These are phyloP conservation scores for Chalcosyrphus nemorum DNA, from an alignment of 2,888 invertebrate species.

Conservation along the genomic window DNA sequence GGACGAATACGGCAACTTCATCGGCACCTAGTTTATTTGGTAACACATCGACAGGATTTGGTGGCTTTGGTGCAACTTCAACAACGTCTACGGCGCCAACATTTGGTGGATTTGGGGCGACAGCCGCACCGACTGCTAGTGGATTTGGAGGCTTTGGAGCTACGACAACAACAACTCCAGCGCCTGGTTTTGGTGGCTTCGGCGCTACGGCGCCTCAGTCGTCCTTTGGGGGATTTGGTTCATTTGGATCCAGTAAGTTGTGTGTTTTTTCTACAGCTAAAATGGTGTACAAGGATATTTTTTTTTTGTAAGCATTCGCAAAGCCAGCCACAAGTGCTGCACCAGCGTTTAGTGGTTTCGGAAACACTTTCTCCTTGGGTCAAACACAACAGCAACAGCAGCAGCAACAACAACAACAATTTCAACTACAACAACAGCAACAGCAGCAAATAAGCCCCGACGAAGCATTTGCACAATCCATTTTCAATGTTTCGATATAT, in stretches of 20 bases:
- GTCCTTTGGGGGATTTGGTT: slow-evolving; percentile 75
- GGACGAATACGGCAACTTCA: slow-evolving; percentile 73
- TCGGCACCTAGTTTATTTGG: slow-evolving; percentile 76
- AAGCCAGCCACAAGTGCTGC: slow-evolving; percentile 79
- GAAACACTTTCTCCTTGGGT: slow-evolving; percentile 82
- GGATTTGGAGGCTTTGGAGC: slow-evolving; percentile 80
- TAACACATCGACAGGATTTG: slow-evolving; percentile 75
- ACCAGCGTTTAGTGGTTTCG: slow-evolving; percentile 83
- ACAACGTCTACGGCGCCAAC: slow-evolving; percentile 80
- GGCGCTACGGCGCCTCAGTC: slow-evolving; percentile 78
- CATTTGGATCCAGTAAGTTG: slow-evolving; percentile 74
- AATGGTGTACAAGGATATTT: not conserved
- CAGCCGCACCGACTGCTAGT: slow-evolving; percentile 71
- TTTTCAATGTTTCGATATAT: slow-evolving; percentile 91
- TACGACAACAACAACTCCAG: slow-evolving; percentile 80
- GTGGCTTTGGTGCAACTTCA: slow-evolving; percentile 78
- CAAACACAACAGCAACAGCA: slow-evolving; percentile 80
- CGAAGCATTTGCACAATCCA: slow-evolving; percentile 88
- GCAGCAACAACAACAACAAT: slow-evolving; percentile 77
- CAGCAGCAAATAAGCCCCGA: slow-evolving; percentile 85
- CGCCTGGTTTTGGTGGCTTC: slow-evolving; percentile 82
- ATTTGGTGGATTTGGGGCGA: slow-evolving; percentile 81
- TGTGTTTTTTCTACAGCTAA: no score
- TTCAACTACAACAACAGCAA: slow-evolving; percentile 81
- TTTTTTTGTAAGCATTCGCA: slow-evolving; percentile 80